phyloP scores from a whole-genome alignment of 2,113 vertebrate species.

The Lampris incognitus region DNA sequence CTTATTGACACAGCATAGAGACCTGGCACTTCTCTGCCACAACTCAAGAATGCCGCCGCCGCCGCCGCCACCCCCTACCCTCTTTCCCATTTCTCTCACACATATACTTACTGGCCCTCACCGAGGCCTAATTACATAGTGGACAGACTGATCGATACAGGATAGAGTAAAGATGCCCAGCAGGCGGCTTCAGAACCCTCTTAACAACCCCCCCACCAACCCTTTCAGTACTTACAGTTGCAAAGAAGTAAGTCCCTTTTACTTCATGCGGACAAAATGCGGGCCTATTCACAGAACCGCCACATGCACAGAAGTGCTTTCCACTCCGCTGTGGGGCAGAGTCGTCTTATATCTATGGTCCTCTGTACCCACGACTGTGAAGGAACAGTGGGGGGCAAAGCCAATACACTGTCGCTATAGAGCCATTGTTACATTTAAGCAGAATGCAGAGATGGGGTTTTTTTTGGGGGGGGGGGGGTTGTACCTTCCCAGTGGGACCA shows the following conservation, averaged over 20 bases:
- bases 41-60: background rate
- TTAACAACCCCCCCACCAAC: conserved; percentile 51
- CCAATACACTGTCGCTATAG: conserved; percentile 16
- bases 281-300: conserved; percentile 40
- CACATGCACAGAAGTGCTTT: conserved; percentile 70
- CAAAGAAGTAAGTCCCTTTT: conserved; percentile 66
- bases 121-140: conserved; percentile 77
- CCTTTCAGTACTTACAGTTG: conserved; percentile 64
- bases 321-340: conserved; percentile 19
- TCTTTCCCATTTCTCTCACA: conserved; percentile 50
- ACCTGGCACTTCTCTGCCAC: conserved; percentile 58
- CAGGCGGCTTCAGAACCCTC: conserved; percentile 67
- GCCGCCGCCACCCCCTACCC: conserved; percentile 15
- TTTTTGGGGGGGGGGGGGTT: background rate
- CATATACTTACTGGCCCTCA: conserved; percentile 61
- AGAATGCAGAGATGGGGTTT: background rate
- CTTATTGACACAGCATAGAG: conserved; percentile 72
- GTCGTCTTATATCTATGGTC: conserved; percentile 20
- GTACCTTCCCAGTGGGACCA: no score
- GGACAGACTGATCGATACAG: conserved; percentile 80
- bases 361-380: background rate
- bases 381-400: background rate
- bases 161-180: conserved; percentile 75
- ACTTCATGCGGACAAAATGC: conserved; percentile 69
- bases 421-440: conserved; percentile 14